Conservation (phyloP, 2,113 vertebrate species). For the Formicarius rufipectus region DNA sequence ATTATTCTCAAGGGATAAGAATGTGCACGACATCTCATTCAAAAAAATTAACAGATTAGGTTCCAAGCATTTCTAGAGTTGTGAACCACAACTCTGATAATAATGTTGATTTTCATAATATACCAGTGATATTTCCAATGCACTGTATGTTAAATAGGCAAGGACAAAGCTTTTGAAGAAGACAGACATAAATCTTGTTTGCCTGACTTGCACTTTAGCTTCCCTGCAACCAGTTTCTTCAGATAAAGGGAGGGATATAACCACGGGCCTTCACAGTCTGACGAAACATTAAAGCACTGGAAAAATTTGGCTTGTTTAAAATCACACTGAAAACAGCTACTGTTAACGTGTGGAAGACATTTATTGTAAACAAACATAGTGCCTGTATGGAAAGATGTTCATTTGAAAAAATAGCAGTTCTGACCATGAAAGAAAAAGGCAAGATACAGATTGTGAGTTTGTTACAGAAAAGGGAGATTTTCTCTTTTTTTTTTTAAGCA, state of each 20-base stretch:
- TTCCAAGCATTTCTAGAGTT: not conserved
- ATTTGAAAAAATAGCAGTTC: not conserved
- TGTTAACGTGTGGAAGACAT: not conserved
- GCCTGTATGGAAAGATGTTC: not conserved
- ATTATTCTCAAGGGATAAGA: not conserved
- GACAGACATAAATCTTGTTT: not conserved
- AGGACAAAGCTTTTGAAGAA: not conserved
- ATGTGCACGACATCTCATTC: rapidly evolving
- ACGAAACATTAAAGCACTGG: not conserved
- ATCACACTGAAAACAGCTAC: not conserved
- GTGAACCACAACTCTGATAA: not conserved
- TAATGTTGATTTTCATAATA: not conserved
- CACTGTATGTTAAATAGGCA: not conserved
- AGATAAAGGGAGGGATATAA: not conserved
- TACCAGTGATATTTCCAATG: not conserved
- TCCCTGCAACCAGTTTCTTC: not conserved
- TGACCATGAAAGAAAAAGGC: not conserved
- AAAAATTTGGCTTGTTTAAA: not conserved
- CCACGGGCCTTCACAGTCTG: not conserved
- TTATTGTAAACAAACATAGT: not conserved
- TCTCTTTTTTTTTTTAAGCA: not conserved
- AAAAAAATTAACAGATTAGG: not conserved
- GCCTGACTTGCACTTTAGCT: not conserved
- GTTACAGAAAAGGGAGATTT: not conserved
- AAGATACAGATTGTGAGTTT: not conserved